Conservation (phyloP, 1,140 invertebrate species). For the Cyphomyrmex costatus region DNA sequence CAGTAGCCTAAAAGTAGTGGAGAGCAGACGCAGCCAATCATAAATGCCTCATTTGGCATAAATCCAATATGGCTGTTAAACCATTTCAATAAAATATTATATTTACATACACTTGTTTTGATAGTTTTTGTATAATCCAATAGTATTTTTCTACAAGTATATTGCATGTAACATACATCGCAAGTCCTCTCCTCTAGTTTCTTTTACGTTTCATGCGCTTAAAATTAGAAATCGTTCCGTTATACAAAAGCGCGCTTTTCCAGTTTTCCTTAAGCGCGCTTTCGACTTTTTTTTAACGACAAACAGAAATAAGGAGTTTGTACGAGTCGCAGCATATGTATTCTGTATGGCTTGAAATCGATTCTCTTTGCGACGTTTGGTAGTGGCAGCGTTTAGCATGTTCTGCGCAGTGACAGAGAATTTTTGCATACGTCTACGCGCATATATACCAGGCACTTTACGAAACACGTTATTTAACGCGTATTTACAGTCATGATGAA, state of each 20-base stretch:
- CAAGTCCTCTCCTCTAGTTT: conserved; percentile 1
- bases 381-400: conserved; percentile 46
- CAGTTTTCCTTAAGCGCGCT: conserved; percentile 37
- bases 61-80: no score
- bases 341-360: conserved; percentile 53
- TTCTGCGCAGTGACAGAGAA: conserved; percentile 46
- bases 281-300: conserved; percentile 24
- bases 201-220: conserved; percentile 39
- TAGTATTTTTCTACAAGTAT: no score
- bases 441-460: conserved; percentile 53
- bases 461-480: conserved; percentile 84
- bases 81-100: no score
- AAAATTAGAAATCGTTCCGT: conserved; percentile 27
- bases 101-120: no score
- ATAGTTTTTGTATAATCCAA: no score
- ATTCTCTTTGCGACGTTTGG: conserved; percentile 33
- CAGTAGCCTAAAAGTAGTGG: no score
- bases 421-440: conserved; percentile 21
- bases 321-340: conserved; percentile 30
- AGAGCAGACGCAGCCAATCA: no score
- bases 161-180: conserved; percentile 36
- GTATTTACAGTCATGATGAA: conserved; percentile 94
- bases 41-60: no score
- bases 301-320: neutral
- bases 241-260: conserved; percentile 8